These are phyloP conservation scores for Drosophila hamatofila DNA, from an alignment of 2,888 invertebrate species.

Conservation along the genomic window DNA sequence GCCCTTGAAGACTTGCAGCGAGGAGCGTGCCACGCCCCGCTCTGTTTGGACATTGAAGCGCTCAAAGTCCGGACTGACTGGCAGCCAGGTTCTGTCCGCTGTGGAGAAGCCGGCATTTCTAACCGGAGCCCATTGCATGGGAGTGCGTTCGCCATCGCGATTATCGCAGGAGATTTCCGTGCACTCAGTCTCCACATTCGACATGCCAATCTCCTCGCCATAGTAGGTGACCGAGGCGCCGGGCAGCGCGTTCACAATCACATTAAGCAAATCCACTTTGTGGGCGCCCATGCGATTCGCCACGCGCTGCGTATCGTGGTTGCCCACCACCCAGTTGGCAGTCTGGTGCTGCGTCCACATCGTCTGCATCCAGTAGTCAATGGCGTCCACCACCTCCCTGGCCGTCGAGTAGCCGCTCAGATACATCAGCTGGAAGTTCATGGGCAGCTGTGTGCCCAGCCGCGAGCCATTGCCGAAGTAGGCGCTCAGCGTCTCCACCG, in stretches of 20 bases:
- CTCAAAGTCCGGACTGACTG: conserved; percentile 88
- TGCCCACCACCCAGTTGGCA: conserved; percentile 90
- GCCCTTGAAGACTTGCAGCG: conserved; percentile 87
- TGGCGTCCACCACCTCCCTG: conserved; percentile 85
- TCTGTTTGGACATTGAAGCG: conserved; percentile 87
- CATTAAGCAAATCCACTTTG: conserved; percentile 89
- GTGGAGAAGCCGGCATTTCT: conserved; percentile 88
- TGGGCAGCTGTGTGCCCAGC: conserved; percentile 87
- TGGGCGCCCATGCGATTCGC: conserved; percentile 88
- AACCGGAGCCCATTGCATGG: conserved; percentile 87
- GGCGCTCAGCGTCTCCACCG: conserved; percentile 85
- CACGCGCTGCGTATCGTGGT: conserved; percentile 89
- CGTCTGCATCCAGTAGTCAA: conserved; percentile 87
- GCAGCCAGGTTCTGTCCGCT: conserved; percentile 88
- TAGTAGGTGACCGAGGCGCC: conserved; percentile 93
- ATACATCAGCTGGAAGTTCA: conserved; percentile 88
- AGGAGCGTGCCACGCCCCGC: conserved; percentile 86
- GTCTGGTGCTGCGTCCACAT: conserved; percentile 86
- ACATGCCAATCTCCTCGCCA: conserved; percentile 91
- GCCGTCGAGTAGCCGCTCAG: conserved; percentile 87
- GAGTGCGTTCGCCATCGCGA: conserved; percentile 87
- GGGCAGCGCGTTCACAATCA: conserved; percentile 90
- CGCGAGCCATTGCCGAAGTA: conserved; percentile 87
- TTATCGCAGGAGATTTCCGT: conserved; percentile 76
- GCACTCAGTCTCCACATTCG: conserved; percentile 85